phyloP scores from a whole-genome alignment of 2,113 vertebrate species.

The Gorsachius goisagi region DNA sequence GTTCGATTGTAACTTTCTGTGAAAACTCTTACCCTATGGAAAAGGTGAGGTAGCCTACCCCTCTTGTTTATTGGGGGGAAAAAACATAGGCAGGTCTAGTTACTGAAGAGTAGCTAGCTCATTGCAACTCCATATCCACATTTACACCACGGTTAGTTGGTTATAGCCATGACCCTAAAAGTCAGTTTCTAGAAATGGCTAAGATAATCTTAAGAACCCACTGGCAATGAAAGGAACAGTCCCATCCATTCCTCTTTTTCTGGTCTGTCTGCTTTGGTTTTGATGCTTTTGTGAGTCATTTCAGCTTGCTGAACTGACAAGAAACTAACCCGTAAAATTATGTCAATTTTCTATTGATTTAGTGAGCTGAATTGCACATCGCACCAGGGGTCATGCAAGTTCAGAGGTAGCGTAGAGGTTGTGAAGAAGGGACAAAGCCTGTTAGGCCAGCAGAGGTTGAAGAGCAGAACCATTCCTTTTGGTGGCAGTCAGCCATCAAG shows the following conservation, averaged over 20 bases:
- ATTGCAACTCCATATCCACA: neutral
- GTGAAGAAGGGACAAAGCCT: neutral
- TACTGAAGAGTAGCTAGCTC: neutral
- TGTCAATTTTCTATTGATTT: neutral
- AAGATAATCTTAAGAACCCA: neutral
- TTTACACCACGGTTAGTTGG: neutral
- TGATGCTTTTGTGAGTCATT: neutral
- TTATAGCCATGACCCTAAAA: neutral
- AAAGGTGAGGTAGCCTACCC: neutral
- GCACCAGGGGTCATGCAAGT: neutral
- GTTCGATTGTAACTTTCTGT: neutral
- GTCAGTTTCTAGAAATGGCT: neutral
- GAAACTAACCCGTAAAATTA: neutral
- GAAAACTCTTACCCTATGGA: neutral
- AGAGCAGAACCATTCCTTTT: neutral
- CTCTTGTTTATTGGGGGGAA: fast-evolving
- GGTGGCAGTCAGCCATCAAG: neutral
- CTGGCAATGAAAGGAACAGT: neutral
- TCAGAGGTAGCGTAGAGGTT: neutral
- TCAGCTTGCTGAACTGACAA: neutral
- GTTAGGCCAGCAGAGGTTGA: neutral
- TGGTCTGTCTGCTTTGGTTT: neutral
- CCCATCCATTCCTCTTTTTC: neutral
- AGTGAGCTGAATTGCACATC: neutral
- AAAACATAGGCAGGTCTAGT: neutral